Base-by-base conservation (phyloP, 1,140 invertebrate species). In the Eumeta japonica region DNA sequence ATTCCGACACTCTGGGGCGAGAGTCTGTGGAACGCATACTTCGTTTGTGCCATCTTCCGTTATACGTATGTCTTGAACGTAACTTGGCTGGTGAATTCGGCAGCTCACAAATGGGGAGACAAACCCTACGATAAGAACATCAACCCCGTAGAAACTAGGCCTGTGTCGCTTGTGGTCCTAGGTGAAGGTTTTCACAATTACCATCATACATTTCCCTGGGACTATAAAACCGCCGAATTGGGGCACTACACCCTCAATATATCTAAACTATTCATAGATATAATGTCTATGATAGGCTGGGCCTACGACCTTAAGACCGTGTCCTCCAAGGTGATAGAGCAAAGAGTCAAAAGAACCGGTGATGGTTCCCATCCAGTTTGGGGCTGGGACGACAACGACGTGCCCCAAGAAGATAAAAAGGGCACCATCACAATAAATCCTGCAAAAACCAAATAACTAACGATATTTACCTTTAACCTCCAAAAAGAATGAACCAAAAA, bases 31-130 rank as follows among this genome's bases (percentile, higher is more conserved):
- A 80, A 79, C 42, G 75, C 81, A 0, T 86, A 81, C 51, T 83
- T 82, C 50, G 66, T 86, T 1, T 64, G 63, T 9, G 73, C 81
- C 3, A 52, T 87, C 10, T 75, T 87, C 37, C 75, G 87, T 5
- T 89, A 87, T 64, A 73, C 78, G 3, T 61, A 81, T 24, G 79
- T 78, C 3, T 70, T 89, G 2, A 83, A 91, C 59, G 71, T 77
- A n/a, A 90, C 87, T 0, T 90, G 86, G 84, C 65, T 84, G 5
- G 86, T 90, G 13, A 90, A 90, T 68, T 85, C 83, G 40, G 78
- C 81, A 3, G 87, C 88, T 9, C 88, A 90, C 55, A 75, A 83
- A 51, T 86, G 79, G 67, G 88, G 88, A n/a, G 65, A 70, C 52
- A 80, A 79, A 44, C 87, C 88, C 0, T 91, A 89, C 57, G 87